Evolutionary conservation across 1,140 invertebrate species (phyloP).

Genomic region (Zaprionus ornatus): DNA sequence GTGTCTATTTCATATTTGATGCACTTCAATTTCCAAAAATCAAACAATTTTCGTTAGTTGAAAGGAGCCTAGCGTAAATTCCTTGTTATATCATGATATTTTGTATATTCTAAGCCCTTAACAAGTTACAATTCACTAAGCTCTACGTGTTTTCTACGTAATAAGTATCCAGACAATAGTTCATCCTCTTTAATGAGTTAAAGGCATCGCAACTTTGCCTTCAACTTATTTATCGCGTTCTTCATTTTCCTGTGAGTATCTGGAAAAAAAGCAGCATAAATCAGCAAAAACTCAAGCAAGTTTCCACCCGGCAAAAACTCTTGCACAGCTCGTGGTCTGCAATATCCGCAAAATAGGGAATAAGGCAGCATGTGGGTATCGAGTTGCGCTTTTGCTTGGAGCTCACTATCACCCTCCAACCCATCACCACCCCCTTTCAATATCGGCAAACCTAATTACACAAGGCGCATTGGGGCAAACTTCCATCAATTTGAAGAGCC

Average conservation of each 20-base stretch:
- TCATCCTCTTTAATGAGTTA: too few species aligned
- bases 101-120: too few species aligned
- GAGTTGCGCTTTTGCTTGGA: background rate
- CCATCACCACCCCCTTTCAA: background rate
- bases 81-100: too few species aligned
- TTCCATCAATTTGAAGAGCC: background rate
- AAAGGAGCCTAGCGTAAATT: too few species aligned
- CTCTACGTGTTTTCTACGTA: too few species aligned
- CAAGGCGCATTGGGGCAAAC: conserved; percentile 19
- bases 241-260: background rate
- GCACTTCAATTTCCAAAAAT: background rate
- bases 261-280: background rate
- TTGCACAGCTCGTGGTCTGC: background rate
- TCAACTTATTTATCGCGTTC: background rate
- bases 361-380: too few species aligned
- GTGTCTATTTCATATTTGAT: background rate
- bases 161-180: too few species aligned
- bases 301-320: background rate
- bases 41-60: background rate
- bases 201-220: background rate
- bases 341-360: background rate
- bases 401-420: background rate
- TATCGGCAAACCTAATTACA: background rate
- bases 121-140: too few species aligned
- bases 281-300: background rate